phyloP scores from a whole-genome alignment of 2,888 invertebrate species.

The Crossocerus cetratus region DNA sequence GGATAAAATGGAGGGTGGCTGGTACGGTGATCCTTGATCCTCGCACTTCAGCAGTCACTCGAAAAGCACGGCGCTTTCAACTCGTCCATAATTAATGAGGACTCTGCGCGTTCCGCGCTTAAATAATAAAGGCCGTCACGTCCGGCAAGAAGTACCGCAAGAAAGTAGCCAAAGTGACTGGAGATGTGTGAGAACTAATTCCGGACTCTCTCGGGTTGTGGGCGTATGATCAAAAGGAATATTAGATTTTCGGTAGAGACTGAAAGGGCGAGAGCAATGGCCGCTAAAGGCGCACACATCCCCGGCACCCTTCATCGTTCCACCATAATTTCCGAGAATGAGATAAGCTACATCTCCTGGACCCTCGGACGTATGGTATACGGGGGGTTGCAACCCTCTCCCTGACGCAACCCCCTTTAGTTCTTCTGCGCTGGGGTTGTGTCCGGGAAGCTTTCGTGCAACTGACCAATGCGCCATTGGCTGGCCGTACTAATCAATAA shows the following conservation, averaged over 20 bases:
- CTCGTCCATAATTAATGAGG: conserved; percentile 65
- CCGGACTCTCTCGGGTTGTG: conserved; percentile 31
- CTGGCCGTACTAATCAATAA: conserved; percentile 72
- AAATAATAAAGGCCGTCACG: conserved; percentile 16
- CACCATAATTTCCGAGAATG: conserved; percentile 73
- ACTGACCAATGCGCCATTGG: conserved; percentile 74
- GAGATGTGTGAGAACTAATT: conserved; percentile 42
- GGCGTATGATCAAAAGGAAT: conserved; percentile 58
- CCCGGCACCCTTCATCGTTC: conserved; percentile 67
- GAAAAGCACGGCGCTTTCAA: conserved; percentile 59
- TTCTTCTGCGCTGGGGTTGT: conserved; percentile 59
- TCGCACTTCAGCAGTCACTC: conserved; percentile 29
- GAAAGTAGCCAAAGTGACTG: conserved; percentile 7
- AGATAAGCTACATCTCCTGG: conserved; percentile 72
- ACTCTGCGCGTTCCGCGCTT: conserved; percentile 44
- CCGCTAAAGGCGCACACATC: conserved; percentile 50
- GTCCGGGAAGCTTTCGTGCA: conserved; percentile 64
- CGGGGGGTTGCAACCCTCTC: conserved; percentile 63
- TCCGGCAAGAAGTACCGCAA: conserved; percentile 6
- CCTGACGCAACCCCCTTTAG: conserved; percentile 59
- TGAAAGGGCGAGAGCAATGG: conserved; percentile 61
- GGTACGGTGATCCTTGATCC: conserved; percentile 25
- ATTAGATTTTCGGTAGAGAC: conserved; percentile 51
- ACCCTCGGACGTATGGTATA: conserved; percentile 56
- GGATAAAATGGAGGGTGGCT: conserved; percentile 17